A percentile compares a stretch with the other conserved stretches of the same genome.
These are phyloP conservation scores for Formicarius rufipectus DNA, from an alignment of 2,113 vertebrate species.

Conservation along the genomic window DNA sequence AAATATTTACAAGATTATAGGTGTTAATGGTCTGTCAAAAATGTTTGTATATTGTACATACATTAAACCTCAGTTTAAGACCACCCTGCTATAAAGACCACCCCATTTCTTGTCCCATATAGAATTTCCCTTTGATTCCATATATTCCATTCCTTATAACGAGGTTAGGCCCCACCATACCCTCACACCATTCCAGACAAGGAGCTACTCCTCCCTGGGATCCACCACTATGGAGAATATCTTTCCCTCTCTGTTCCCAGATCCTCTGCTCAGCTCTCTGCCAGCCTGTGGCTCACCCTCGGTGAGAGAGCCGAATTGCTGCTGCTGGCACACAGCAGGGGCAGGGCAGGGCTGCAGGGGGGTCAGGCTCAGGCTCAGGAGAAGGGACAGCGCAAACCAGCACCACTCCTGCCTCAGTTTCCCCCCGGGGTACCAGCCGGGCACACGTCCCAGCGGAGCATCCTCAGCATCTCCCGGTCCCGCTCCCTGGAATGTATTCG, in stretches of 20 bases:
- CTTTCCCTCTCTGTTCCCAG: constrained; percentile 5
- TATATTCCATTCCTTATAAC: constrained; percentile 76
- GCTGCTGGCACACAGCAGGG: background rate
- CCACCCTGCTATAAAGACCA: constrained; percentile 83
- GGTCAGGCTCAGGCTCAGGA: background rate
- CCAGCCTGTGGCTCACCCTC: background rate
- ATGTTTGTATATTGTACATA: constrained; percentile 87
- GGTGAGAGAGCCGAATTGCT: background rate
- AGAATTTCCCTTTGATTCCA: constrained; percentile 80
- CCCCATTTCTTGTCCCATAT: constrained; percentile 79
- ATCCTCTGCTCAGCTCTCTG: constrained; percentile 24
- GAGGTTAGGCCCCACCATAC: constrained; percentile 67
- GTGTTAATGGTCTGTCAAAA: constrained; percentile 88
- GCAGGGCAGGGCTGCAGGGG: background rate
- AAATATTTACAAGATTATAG: constrained; percentile 89
- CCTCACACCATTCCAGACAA: constrained; percentile 59
- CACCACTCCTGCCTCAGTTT: background rate
- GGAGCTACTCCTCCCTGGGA: constrained; percentile 41
- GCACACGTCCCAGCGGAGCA: accelerated
- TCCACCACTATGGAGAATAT: background rate
- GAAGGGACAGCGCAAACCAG: accelerated
- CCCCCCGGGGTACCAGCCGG: background rate
- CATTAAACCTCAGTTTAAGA: constrained; percentile 81
- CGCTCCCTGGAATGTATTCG: background rate
- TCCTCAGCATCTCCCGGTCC: background rate